A percentile compares a stretch with the other conserved stretches of the same genome.
Conservation (phyloP, 2,888 invertebrate species). For the Rhogogaster chlorosoma region DNA sequence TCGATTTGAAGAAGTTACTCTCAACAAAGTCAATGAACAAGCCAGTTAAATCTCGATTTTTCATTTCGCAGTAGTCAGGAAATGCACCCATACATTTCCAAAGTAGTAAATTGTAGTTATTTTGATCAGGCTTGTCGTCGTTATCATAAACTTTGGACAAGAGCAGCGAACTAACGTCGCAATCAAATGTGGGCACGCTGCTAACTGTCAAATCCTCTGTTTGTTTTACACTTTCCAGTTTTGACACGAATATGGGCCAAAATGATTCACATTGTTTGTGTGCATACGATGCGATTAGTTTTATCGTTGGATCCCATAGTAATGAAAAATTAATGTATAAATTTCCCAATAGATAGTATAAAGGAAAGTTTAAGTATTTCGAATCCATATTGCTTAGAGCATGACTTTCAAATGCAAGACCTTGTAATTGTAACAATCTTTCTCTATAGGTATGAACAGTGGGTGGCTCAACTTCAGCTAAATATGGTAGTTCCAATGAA, state of each 20-base stretch:
- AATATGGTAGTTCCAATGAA: constrained; percentile 74
- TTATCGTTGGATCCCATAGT: constrained; percentile 91
- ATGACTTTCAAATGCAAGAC: constrained; percentile 81
- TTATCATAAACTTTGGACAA: constrained; percentile 72
- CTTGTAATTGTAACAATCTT: constrained; percentile 87
- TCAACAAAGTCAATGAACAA: constrained; percentile 91
- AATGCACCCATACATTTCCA: constrained; percentile 89
- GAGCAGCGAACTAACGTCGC: constrained; percentile 64
- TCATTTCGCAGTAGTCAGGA: constrained; percentile 87
- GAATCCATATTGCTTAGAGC: constrained; percentile 79
- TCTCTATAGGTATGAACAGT: constrained; percentile 90
- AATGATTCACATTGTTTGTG: constrained; percentile 80
- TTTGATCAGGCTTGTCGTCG: constrained; percentile 84
- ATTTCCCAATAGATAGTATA: constrained; percentile 90
- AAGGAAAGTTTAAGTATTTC: constrained; percentile 82
- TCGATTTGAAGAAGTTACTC: constrained; percentile 82
- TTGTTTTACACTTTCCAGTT: constrained; percentile 79
- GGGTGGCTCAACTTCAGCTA: constrained; percentile 86
- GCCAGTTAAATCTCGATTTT: constrained; percentile 89
- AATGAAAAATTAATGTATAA: constrained; percentile 93
- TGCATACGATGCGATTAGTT: constrained; percentile 88
- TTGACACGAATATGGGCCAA: constrained; percentile 85
- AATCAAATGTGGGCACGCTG: constrained; percentile 59
- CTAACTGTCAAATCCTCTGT: constrained; percentile 76
- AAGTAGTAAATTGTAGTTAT: constrained; percentile 89